A percentile compares a stretch with the other conserved stretches of the same genome.
phyloP scores from a whole-genome alignment of 2,797 vertebrate species.

The Anabacerthia variegaticeps region DNA sequence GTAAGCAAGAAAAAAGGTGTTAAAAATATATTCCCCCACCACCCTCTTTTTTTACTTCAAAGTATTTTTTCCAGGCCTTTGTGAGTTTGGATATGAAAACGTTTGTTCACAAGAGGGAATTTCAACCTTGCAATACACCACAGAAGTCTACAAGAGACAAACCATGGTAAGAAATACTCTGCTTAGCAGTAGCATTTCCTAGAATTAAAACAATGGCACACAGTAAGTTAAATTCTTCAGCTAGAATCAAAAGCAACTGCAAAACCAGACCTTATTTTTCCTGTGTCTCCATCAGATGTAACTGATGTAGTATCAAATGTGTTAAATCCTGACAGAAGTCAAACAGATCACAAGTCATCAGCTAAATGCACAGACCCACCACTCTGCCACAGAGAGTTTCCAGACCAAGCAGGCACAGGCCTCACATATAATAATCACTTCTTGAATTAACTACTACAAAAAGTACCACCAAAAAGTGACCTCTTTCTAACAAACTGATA shows the following conservation, averaged over 20 bases:
- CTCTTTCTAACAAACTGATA: not conserved
- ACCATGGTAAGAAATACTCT: not conserved
- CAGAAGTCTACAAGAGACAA: not conserved
- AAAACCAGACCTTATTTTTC: not conserved
- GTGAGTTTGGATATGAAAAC: not conserved
- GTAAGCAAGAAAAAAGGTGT: not conserved
- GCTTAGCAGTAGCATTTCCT: not conserved
- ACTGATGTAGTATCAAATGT: not conserved
- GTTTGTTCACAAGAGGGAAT: not conserved
- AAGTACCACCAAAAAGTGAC: not conserved
- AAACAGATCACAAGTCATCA: not conserved
- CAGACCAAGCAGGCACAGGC: not conserved
- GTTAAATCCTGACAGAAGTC: not conserved
- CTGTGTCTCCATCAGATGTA: not conserved
- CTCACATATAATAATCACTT: not conserved
- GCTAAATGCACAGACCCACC: not conserved
- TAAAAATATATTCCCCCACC: not conserved
- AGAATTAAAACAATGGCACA: not conserved
- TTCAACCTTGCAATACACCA: not conserved
- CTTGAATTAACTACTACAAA: not conserved
- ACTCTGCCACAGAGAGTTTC: not conserved
- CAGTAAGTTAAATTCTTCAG: not conserved
- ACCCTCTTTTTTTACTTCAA: not conserved
- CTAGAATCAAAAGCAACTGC: not conserved
- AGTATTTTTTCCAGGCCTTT: not conserved